These are phyloP conservation scores for Blera fallax DNA, from an alignment of 2,888 invertebrate genomes.

Conservation along the genomic window DNA sequence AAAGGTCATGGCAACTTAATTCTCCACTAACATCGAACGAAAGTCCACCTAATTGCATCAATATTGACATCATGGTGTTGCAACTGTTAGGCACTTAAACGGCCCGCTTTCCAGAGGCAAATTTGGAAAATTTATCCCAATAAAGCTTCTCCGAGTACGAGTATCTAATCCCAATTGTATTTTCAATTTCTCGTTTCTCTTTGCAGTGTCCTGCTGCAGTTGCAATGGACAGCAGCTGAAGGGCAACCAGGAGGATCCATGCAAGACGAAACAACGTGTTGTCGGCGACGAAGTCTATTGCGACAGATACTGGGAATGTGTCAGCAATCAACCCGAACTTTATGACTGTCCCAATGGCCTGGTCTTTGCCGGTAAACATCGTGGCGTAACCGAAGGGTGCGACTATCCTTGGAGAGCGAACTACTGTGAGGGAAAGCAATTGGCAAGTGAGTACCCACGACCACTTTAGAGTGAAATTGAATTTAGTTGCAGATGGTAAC, in stretches of 20 bases:
- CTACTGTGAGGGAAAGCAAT: slow-evolving; percentile 92
- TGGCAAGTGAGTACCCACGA: slow-evolving; percentile 85
- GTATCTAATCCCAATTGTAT: slow-evolving; percentile 32
- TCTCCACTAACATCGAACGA: neutral
- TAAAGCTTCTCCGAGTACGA: slow-evolving; percentile 16
- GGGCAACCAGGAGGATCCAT: slow-evolving; percentile 87
- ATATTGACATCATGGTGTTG: slow-evolving; percentile 32
- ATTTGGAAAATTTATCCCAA: slow-evolving; percentile 24
- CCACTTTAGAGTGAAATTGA: slow-evolving; percentile 25
- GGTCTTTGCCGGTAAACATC: slow-evolving; percentile 93
- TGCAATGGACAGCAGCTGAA: slow-evolving; percentile 75
- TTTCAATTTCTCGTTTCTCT: slow-evolving; percentile 27
- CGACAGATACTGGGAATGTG: slow-evolving; percentile 91
- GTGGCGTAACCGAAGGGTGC: slow-evolving; percentile 94
- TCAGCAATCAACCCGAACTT: slow-evolving; percentile 90
- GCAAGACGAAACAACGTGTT: slow-evolving; percentile 89
- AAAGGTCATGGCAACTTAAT: neutral
- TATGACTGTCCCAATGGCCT: slow-evolving; percentile 96
- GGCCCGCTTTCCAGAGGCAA: slow-evolving; percentile 19
- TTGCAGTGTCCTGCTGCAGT: slow-evolving; percentile 21
- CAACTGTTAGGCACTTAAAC: slow-evolving; percentile 21
- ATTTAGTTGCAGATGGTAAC: slow-evolving; percentile 61
- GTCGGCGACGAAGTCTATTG: slow-evolving; percentile 91
- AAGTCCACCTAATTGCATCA: slow-evolving; percentile 28
- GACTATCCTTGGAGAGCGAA: slow-evolving; percentile 95